Conservation (phyloP, 2,113 vertebrate species). For the Hydropotes inermis region DNA sequence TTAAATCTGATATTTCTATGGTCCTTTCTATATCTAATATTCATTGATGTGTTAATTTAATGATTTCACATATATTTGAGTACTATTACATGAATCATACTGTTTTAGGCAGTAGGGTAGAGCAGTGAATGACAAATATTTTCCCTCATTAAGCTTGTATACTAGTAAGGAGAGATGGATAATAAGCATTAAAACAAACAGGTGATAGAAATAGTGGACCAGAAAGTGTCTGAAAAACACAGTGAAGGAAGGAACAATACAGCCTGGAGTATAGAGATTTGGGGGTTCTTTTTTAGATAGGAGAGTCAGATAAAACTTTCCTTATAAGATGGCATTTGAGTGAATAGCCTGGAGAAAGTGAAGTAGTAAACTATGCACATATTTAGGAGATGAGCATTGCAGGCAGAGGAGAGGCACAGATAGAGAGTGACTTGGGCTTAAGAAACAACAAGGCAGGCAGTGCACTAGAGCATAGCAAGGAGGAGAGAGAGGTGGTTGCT, state of each 20-base stretch:
- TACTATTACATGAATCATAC: neutral
- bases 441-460: neutral
- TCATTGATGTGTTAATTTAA: neutral
- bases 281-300: neutral
- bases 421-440: neutral
- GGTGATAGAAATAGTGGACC: neutral
- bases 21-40: neutral
- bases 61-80: neutral
- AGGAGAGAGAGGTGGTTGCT: neutral
- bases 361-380: neutral
- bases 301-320: neutral
- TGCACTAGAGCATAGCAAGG: neutral
- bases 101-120: neutral
- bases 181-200: neutral
- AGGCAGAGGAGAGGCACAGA: neutral
- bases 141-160: neutral
- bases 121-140: neutral
- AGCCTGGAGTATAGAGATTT: fast-evolving
- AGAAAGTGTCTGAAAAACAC: neutral
- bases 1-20: neutral
- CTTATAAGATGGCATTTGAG: neutral
- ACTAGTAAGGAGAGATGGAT: neutral
- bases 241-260: neutral
- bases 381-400: neutral
- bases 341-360: neutral